Percentiles rank a stretch among this genome's conserved stretches.
phyloP scores from a whole-genome alignment of 2,888 invertebrate species.

The Drosophila emarginata region DNA sequence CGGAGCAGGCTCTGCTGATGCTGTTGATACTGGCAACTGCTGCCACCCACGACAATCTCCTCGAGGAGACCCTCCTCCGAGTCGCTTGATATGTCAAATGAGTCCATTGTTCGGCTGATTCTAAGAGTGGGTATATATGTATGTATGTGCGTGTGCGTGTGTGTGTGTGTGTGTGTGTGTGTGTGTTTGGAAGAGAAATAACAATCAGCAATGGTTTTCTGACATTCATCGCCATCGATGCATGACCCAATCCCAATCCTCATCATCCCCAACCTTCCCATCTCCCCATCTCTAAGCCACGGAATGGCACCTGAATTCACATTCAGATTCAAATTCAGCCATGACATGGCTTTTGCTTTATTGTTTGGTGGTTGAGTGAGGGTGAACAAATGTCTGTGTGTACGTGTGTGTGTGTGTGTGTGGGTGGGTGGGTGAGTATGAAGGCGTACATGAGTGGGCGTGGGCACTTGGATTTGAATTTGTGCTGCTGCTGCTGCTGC shows the following conservation, averaged over 20 bases:
- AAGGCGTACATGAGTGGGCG: conserved; percentile 13
- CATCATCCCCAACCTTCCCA: not conserved
- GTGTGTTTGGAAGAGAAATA: not conserved
- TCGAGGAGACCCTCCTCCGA: conserved; percentile 82
- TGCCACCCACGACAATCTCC: conserved; percentile 80
- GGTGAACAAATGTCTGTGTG: conserved; percentile 20
- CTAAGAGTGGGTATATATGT: conserved; percentile 46
- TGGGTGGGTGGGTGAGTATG: conserved; percentile 12
- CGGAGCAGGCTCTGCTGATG: conserved; percentile 44
- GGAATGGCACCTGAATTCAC: conserved; percentile 34
- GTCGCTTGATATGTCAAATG: conserved; percentile 82
- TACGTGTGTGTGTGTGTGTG: conserved; percentile 16
- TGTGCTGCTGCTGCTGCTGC: conserved; percentile 7
- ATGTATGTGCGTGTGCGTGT: not conserved
- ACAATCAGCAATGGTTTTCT: not conserved
- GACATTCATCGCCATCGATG: conserved; percentile 10
- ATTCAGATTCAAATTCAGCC: conserved; percentile 14
- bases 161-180: not conserved
- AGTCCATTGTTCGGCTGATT: conserved; percentile 82
- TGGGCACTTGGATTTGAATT: conserved; percentile 12
- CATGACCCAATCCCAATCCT: conserved; percentile 12
- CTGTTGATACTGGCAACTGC: conserved; percentile 22
- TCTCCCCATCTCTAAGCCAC: not conserved
- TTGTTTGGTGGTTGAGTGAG: conserved; percentile 12
- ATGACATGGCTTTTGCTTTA: conserved; percentile 15